phyloP scores from a whole-genome alignment of 2,797 vertebrate genomes.

The Gouania willdenowi region DNA sequence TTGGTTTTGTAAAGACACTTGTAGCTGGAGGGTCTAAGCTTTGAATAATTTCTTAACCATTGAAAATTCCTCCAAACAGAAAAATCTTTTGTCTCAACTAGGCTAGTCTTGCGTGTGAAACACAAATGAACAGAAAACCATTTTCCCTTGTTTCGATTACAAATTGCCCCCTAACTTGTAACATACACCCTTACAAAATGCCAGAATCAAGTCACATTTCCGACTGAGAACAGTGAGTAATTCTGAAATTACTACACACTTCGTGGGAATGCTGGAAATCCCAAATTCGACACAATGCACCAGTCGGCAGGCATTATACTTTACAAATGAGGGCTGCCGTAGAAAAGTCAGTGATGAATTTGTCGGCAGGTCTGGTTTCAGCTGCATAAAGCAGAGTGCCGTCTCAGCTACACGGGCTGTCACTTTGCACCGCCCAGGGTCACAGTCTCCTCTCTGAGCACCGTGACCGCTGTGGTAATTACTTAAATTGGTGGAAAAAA shows the following conservation, averaged over 20 bases:
- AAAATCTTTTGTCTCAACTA: no score
- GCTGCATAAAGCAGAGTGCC: slow-evolving; percentile 47
- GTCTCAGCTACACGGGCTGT: slow-evolving; percentile 55
- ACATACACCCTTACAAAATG: neutral
- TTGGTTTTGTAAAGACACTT: no score
- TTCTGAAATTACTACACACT: slow-evolving; percentile 15
- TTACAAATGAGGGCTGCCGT: slow-evolving; percentile 36
- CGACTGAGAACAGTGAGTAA: slow-evolving; percentile 6
- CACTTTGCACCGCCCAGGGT: slow-evolving; percentile 60
- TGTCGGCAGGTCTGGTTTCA: slow-evolving; percentile 60
- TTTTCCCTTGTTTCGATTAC: neutral
- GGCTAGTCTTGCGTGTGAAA: no score
- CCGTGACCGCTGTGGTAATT: slow-evolving; percentile 69
- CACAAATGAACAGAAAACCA: no score
- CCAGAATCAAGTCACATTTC: slow-evolving; percentile 1
- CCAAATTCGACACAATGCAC: slow-evolving; percentile 31
- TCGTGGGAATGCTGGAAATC: slow-evolving; percentile 37
- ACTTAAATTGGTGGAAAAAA: slow-evolving; percentile 63
- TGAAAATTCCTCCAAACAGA: no score
- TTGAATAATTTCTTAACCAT: no score
- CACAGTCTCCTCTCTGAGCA: slow-evolving; percentile 64
- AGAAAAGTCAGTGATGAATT: slow-evolving; percentile 65
- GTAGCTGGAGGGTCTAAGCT: no score
- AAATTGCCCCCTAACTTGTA: no score
- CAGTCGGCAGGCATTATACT: slow-evolving; percentile 34